Conservation (phyloP, 1,140 invertebrate species). For the Drosophila obscura region DNA sequence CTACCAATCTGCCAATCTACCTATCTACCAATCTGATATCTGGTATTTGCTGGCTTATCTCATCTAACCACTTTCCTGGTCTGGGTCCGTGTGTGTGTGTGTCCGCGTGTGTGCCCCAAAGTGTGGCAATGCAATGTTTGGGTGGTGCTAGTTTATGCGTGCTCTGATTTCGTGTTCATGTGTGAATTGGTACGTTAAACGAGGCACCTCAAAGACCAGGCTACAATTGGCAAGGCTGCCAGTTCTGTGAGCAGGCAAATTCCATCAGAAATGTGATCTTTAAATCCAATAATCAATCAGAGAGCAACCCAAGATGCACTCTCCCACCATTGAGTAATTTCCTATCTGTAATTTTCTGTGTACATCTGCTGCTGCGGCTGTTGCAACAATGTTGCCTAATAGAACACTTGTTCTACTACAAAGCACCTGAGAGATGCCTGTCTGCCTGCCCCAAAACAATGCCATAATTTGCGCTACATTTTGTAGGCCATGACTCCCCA, state of each 20-base stretch:
- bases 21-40: constrained; percentile 26
- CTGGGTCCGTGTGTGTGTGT: not conserved
- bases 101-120: not conserved
- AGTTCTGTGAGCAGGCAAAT: not conserved
- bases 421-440: constrained; percentile 40
- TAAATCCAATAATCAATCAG: too few relatives aligned
- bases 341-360: not conserved
- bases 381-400: constrained; percentile 49
- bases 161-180: constrained; percentile 46
- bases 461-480: constrained; percentile 52
- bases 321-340: constrained; percentile 8
- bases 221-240: constrained; percentile 32
- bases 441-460: constrained; percentile 14
- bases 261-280: not conserved
- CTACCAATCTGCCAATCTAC: not conserved
- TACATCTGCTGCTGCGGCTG: constrained; percentile 24
- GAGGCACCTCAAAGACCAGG: constrained; percentile 21
- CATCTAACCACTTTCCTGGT: constrained; percentile 56
- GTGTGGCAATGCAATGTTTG: constrained; percentile 33
- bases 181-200: constrained; percentile 50
- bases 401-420: constrained; percentile 12
- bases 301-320: not conserved
- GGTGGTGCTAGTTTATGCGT: constrained; percentile 58
- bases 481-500: constrained; percentile 50
- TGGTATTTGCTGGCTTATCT: constrained; percentile 51